phyloP scores from a whole-genome alignment of 2,797 vertebrate genomes.

The Helostoma temminkii region DNA sequence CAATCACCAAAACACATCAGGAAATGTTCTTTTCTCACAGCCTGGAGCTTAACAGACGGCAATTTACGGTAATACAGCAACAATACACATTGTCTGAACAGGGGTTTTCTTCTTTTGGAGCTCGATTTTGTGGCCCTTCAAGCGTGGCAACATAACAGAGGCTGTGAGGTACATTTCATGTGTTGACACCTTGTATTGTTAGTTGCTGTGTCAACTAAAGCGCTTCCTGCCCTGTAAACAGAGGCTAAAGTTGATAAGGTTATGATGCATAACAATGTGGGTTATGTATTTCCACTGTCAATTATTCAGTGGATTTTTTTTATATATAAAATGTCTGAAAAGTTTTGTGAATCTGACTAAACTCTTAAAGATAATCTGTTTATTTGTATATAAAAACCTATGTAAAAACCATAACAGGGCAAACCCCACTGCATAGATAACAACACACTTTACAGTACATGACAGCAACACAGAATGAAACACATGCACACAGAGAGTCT shows the following conservation, averaged over 20 bases:
- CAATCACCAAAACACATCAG: background rate
- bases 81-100: too few relatives aligned
- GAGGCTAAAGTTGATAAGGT: too few relatives aligned
- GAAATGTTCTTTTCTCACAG: background rate
- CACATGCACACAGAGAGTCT: constrained; percentile 37
- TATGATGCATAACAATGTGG: too few relatives aligned
- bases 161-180: background rate
- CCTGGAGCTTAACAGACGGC: background rate
- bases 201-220: background rate
- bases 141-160: too few relatives aligned
- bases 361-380: too few relatives aligned
- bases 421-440: background rate
- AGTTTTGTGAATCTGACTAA: too few relatives aligned
- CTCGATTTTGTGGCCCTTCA: background rate
- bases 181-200: background rate
- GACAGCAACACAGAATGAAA: constrained; percentile 22
- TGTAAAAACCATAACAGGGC: background rate
- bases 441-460: constrained; percentile 12
- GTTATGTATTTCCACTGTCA: too few relatives aligned
- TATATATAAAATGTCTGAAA: background rate
- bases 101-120: background rate
- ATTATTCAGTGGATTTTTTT: too few relatives aligned
- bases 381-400: background rate
- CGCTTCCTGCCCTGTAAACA: too few relatives aligned
- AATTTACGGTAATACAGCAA: background rate